Evolutionary conservation across 2,888 invertebrate species (phyloP), one percentile per base, ranked within the genome.

Genomic region (Melanotus villosus): DNA sequence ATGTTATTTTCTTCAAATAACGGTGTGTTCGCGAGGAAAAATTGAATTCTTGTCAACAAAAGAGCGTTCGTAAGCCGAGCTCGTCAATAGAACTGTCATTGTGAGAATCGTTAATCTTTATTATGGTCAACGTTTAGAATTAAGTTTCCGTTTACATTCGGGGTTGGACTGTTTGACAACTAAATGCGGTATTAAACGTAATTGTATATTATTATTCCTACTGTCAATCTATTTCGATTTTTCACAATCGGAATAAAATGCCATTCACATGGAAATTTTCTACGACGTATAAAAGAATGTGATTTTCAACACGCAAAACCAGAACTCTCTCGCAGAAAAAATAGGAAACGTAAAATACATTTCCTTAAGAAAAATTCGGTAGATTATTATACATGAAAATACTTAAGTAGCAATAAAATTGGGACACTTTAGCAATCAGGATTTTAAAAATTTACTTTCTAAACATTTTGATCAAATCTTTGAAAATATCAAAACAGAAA

Each of bases 31-130:
- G 34, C 54, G 21, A 30, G 34, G 65, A 62, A 64, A 58, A 62
- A 70, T 70, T 65, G 65, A 70, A 70, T 70, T 62, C 56, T 66
- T 65, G 68, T 68, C 68, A 68, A 68, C 60, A 67, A 67, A 60
- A 32, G 19, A 38, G 16, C 36, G 56, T 16, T 38, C 36, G 56
- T 9, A 34, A 56, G 38, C 18, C 32, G 14, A 56, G 38, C 38
- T n/a, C 38, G 36, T 38, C 56, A 56, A 56, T 56, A 56, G 38
- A 36, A 38, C 30, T 64, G 52, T 41, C 54, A 64, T 34, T 56
- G 30, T 14, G 16, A 32, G 34, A 63, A 73, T 66, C 70, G 63
- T 73, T 73, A 73, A 73, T 73, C 73, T 68, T 73, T 63, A 70
- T 73, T 70, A 73, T 62, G 68, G 65, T 63, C 68, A 68, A 56